phyloP scores from a whole-genome alignment of 2,797 vertebrate species.

The Epinephelus awoara region DNA sequence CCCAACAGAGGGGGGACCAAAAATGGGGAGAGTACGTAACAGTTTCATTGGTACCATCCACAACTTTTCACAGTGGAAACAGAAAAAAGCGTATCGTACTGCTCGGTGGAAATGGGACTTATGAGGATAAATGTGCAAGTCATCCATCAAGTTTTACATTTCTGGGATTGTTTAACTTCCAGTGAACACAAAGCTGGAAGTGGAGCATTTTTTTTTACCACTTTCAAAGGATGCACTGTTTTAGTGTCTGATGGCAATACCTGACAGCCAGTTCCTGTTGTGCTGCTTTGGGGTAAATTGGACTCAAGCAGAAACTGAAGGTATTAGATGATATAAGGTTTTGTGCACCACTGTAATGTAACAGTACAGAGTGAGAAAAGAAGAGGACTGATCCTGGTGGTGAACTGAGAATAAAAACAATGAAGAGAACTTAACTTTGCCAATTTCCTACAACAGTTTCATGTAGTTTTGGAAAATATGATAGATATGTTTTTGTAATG shows the following conservation, averaged over 20 bases:
- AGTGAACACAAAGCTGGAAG: conserved; percentile 30
- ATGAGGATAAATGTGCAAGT: conserved; percentile 7
- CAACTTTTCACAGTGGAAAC: too few relatives aligned
- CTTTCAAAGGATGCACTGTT: conserved; percentile 5
- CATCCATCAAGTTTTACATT: background rate
- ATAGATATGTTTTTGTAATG: conserved; percentile 62
- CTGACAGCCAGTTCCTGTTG: conserved; percentile 39
- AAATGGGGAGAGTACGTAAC: too few relatives aligned
- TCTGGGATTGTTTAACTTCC: conserved; percentile 8
- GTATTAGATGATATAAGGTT: conserved; percentile 25
- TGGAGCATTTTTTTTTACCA: conserved; percentile 16
- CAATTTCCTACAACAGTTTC: conserved; percentile 42
- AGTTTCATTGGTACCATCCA: too few relatives aligned
- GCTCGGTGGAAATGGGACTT: too few relatives aligned
- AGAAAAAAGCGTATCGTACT: too few relatives aligned
- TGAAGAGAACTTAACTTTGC: conserved; percentile 37
- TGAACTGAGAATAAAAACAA: conserved; percentile 23
- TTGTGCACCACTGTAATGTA: background rate
- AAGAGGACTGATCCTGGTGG: conserved; percentile 1
- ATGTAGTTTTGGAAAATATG: conserved; percentile 51
- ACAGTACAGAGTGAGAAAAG: background rate
- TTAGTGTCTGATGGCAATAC: conserved; percentile 8
- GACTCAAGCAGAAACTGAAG: conserved; percentile 29
- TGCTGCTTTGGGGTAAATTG: conserved; percentile 34
- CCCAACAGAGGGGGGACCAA: too few relatives aligned